phyloP scores from a whole-genome alignment of 2,888 invertebrate species.

The Petrolisthes manimaculis region DNA sequence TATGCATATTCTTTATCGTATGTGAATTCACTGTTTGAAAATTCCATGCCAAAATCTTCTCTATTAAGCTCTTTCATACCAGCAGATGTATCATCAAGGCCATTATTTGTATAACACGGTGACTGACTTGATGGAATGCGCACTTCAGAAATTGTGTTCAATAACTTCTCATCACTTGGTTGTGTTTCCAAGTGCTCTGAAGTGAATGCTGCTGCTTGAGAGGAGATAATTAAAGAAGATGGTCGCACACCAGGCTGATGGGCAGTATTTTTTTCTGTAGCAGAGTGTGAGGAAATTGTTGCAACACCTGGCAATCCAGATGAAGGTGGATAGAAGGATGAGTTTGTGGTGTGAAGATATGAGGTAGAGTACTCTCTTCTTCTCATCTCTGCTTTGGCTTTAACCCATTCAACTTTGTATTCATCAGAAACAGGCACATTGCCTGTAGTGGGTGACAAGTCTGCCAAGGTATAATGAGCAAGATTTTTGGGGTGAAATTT shows the following conservation, averaged over 20 bases:
- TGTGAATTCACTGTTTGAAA: background rate
- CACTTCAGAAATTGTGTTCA: background rate
- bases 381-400: constrained; percentile 48
- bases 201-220: background rate
- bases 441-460: constrained; percentile 50
- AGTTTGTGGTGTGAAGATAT: background rate
- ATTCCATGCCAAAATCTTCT: background rate
- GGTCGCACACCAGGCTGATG: background rate
- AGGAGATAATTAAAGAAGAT: constrained; percentile 19
- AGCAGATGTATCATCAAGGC: too few species aligned
- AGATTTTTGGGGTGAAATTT: background rate
- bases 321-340: constrained; percentile 5
- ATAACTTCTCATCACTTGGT: background rate
- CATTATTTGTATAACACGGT: background rate
- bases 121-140: background rate
- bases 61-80: background rate
- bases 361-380: constrained; percentile 11
- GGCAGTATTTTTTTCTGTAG: background rate
- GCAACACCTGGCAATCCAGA: constrained; percentile 9
- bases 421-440: constrained; percentile 56
- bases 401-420: constrained; percentile 49
- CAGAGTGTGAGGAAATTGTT: constrained; percentile 18
- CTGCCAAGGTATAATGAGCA: constrained; percentile 29
- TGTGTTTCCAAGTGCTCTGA: background rate
- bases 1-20: background rate